Conservation (phyloP, 35 echinoderm and acorn worm genomes). For the Heliocidaris erythrogramma region DNA sequence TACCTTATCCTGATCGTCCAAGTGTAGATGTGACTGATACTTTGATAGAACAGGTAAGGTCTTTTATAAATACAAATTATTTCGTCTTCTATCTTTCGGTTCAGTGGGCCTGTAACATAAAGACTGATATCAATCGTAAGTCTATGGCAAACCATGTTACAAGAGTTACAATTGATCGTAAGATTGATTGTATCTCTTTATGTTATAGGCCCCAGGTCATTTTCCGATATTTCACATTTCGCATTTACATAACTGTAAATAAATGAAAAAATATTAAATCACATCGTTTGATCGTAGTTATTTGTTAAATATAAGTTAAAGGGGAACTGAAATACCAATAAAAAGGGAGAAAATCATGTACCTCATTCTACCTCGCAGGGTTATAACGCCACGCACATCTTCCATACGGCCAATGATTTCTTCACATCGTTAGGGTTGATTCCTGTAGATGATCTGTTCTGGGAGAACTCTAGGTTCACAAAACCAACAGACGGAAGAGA, state of each 20-base stretch:
- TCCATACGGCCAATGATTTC: conserved; percentile 65
- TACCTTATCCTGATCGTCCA: conserved; percentile 67
- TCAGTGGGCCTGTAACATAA: no score
- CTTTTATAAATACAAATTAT: neutral
- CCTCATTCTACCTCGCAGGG: conserved; percentile 29
- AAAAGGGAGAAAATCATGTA: no score
- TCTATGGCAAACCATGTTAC: no score
- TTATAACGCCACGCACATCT: conserved; percentile 57
- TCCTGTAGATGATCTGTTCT: conserved; percentile 56
- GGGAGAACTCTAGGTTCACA: conserved; percentile 62
- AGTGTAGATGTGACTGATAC: conserved; percentile 74
- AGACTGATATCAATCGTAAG: no score
- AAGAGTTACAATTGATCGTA: no score
- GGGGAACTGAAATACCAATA: no score
- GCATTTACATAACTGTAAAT: no score
- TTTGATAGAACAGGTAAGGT: conserved; percentile 68
- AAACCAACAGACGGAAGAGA: conserved; percentile 64
- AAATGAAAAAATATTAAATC: no score
- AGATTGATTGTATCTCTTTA: no score
- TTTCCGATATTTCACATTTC: neutral
- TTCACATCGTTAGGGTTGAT: conserved; percentile 66
- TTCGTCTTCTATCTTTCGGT: no score
- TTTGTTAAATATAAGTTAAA: no score
- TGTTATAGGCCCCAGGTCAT: neutral
- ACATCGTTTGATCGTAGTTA: no score